Base-by-base conservation (phyloP, 1,140 invertebrate species). In the Brachystomella parvula region DNA sequence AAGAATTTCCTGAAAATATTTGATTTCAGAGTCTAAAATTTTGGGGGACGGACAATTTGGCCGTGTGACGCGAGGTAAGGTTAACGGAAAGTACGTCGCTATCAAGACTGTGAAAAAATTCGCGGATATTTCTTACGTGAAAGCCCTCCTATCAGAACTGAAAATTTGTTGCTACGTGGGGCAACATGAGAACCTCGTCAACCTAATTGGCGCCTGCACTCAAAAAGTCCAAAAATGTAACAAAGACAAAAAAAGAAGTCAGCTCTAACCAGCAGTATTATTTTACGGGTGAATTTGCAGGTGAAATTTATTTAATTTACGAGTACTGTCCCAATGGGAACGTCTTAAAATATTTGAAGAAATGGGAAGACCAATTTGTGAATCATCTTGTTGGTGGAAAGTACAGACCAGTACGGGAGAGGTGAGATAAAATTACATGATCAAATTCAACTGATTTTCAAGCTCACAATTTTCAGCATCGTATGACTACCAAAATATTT, bases 61-160 rank as follows among this genome's bases (percentile, higher is more conserved):
- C 21, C 33, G 21, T 6, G 60, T 62, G 15, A 44, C 21, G 15
- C 30, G 60, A 35, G 60, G 60, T 3, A 33, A 24, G 24, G 3
- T 62, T 3, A 26, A 26, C 2, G 26, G 26, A 24, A 28, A 3
- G 17, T 47, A 24, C 12, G 60, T 62, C 15, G 60, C 60, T 19
- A 62, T 62, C 24, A 62, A 62, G 39, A 62, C 60, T 9, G 60
- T 62, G 3, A 62, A 62, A 12, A 33, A 62, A 39, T 33, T 35
- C 28, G 60, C 21, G 28, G 60, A 39, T 12, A 62, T 39, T 39
- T 44, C 30, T 9, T 62, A 62, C 35, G 3, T 62, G 3, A 62
- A 62, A 28, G 60, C 60, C 2, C 24, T 62, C 3, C 35, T 62
- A 3, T 62, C 60, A 6, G 60, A 62, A 28, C 12, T 62, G 3